Evolutionary conservation across 2,888 invertebrate genomes (phyloP), one percentile per base, ranked within the genome.

Genomic region (Stenolophus ochropezus): DNA sequence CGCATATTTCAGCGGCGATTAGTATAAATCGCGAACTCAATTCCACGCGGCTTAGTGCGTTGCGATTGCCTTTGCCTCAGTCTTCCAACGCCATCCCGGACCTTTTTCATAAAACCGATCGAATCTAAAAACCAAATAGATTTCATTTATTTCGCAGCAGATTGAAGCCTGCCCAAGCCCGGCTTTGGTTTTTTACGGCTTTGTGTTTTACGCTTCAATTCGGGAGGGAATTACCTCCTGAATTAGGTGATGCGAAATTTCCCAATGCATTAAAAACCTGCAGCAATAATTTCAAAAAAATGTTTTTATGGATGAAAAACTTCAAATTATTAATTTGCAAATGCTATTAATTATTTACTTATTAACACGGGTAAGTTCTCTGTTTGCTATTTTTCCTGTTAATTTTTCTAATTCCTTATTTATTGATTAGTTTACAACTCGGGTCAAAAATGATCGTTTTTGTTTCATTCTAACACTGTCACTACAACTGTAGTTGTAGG

Each of bases 51-150:
- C 85, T 86, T 85, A 86, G 56, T 20, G 56, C 51, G 18, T 18
- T 4, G 16, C 21, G 33, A 42, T 42, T 56, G 20, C 20, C 6
- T 56, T 56, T 56, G 20, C 23, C 27, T 65, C 27, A 23, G 65
- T 83, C 71, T 82, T 85, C 85, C 85, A 85, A 85, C 85, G 85
- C 86, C 85, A 20, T 25, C 16, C 85, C 84, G 81, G 84, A 85
- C 84, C 85, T 86, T 86, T 86, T 86, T 86, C 85, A 86, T 86
- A 86, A 86, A 85, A 85, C 85, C 85, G 85, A 86, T 86, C 84
- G 84, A 84, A 85, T 85, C 85, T 85, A 85, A 86, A 86, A 85
- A 85, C 85, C 85, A 85, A 86, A 86, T 86, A 85, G 86, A 85
- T 86, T 86, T 86, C 85, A 86, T 86, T 86, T 86, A 86, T 85